A percentile compares a stretch with the other conserved stretches of the same genome.
Conservation (phyloP, 2,888 invertebrate species). For the Parasteatoda lunata region DNA sequence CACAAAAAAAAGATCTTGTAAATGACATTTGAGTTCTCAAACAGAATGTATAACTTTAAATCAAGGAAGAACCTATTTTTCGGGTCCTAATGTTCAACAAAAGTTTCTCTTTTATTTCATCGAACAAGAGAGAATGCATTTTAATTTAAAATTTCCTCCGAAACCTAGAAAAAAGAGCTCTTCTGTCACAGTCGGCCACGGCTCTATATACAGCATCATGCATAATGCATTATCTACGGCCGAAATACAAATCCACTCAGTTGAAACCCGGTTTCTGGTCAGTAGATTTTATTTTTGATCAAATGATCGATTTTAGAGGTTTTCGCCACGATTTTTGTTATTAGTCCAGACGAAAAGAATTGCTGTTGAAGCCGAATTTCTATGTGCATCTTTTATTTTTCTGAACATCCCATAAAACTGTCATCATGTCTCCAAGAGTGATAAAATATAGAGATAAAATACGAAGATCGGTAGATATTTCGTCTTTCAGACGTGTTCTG, state of each 20-base stretch:
- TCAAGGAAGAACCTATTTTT: conserved; percentile 9
- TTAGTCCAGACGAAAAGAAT: conserved; percentile 45
- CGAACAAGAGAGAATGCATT: conserved; percentile 49
- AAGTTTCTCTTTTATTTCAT: conserved; percentile 43
- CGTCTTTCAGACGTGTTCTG: conserved; percentile 7
- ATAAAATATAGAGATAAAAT: conserved; percentile 52
- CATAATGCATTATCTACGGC: conserved; percentile 54
- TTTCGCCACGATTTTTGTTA: conserved; percentile 50
- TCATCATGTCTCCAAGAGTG: conserved; percentile 50
- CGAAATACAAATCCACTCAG: conserved; percentile 58
- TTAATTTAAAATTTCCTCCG: conserved; percentile 56
- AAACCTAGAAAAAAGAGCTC: conserved; percentile 12
- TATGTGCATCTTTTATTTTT: conserved; percentile 61
- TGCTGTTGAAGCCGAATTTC: conserved; percentile 36
- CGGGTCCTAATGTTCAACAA: conserved; percentile 19
- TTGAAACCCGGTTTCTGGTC: conserved; percentile 58
- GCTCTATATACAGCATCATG: conserved; percentile 41
- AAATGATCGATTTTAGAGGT: conserved; percentile 43
- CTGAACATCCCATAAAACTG: conserved; percentile 53
- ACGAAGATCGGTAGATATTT: conserved; percentile 7
- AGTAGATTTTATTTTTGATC: conserved; percentile 61
- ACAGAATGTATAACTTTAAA: no score
- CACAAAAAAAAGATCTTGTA: no score
- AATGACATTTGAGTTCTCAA: no score
- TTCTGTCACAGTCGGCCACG: conserved; percentile 28